phyloP scores from a whole-genome alignment of 2,888 invertebrate genomes.

The Apantesis nais region DNA sequence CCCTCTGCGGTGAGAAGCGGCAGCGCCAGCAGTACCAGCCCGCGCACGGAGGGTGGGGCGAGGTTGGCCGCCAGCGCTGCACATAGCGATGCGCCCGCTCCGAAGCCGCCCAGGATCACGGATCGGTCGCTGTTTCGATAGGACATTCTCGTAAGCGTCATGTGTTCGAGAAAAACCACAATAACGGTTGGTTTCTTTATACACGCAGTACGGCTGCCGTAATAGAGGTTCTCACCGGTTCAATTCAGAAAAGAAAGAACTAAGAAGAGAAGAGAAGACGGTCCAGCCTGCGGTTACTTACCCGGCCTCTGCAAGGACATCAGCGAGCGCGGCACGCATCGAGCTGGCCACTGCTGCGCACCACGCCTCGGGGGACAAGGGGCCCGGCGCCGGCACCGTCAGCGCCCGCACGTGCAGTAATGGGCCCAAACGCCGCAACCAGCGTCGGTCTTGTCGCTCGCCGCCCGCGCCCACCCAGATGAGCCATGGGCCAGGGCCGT shows the following conservation, averaged over 20 bases:
- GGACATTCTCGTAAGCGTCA: background rate
- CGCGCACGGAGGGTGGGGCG: conserved; percentile 59
- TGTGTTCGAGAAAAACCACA: background rate
- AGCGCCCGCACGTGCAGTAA: conserved; percentile 55
- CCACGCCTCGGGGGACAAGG: conserved; percentile 57
- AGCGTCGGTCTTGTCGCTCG: conserved; percentile 50
- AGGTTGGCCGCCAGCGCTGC: conserved; percentile 45
- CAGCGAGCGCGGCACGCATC: conserved; percentile 58
- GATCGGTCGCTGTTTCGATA: conserved; percentile 30
- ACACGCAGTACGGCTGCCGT: too few species aligned
- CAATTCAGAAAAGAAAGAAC: too few species aligned
- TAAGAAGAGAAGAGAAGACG: too few species aligned
- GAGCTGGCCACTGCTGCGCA: conserved; percentile 53
- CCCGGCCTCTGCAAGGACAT: conserved; percentile 63
- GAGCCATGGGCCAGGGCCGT: conserved; percentile 47
- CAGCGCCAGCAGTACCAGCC: conserved; percentile 89
- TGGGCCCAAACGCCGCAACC: conserved; percentile 58
- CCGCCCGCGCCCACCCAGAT: conserved; percentile 55
- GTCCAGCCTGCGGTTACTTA: conserved; percentile 27
- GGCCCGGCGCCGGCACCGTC: conserved; percentile 40
- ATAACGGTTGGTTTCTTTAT: too few species aligned
- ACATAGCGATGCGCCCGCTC: conserved; percentile 56
- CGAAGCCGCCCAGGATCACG: conserved; percentile 53
- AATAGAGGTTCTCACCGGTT: too few species aligned
- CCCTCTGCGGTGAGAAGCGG: conserved; percentile 88